phyloP scores from a whole-genome alignment of 2,888 invertebrate species.

The Rutpela maculata region DNA sequence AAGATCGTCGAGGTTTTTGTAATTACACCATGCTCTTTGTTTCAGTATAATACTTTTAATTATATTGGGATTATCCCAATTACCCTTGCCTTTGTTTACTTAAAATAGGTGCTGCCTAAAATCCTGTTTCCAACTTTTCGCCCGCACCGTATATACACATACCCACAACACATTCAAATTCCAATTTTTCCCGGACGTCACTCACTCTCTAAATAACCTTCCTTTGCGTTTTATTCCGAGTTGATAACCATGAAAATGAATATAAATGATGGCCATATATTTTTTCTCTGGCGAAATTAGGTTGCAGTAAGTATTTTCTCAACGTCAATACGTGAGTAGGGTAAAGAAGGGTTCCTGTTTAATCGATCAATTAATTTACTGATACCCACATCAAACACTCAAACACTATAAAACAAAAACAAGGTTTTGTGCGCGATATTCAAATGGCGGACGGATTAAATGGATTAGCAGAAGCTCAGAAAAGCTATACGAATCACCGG shows the following conservation, averaged over 20 bases:
- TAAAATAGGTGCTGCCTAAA: too few relatives aligned
- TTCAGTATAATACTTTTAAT: too few relatives aligned
- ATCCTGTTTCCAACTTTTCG: too few relatives aligned
- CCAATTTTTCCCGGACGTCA: neutral
- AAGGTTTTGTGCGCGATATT: conserved; percentile 12
- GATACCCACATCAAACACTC: conserved; percentile 37
- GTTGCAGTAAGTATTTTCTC: conserved; percentile 14
- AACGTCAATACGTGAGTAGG: conserved; percentile 34
- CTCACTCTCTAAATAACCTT: neutral
- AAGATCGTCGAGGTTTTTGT: too few relatives aligned
- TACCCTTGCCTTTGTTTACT: too few relatives aligned
- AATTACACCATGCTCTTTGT: too few relatives aligned
- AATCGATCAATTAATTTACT: conserved; percentile 39
- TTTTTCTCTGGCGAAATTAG: conserved; percentile 10
- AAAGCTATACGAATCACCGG: neutral
- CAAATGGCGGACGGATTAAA: conserved; percentile 19
- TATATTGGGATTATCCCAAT: too few relatives aligned
- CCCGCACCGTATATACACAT: too few relatives aligned
- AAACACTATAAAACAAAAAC: conserved; percentile 30
- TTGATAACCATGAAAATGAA: conserved; percentile 8
- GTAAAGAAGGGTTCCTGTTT: conserved; percentile 32
- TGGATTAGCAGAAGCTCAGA: neutral
- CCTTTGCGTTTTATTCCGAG: neutral
- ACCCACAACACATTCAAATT: neutral
- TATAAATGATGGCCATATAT: conserved; percentile 13